Conservation (phyloP, 1,140 invertebrate species). For the Drosophila pallidifrons region DNA sequence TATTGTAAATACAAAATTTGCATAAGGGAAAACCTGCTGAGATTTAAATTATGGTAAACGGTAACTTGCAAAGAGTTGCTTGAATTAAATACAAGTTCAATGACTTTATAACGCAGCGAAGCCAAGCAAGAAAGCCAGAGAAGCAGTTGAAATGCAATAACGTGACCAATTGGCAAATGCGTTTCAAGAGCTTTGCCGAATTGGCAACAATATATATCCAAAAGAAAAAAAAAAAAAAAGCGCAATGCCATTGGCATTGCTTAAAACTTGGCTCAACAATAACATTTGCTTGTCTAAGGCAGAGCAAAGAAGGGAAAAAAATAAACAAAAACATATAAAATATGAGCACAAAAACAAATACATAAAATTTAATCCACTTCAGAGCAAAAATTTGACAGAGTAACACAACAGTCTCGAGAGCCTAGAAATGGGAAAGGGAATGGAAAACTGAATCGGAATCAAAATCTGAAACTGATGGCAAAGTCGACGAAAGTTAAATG, state of each 20-base stretch:
- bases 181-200: conserved; percentile 55
- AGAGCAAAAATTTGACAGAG: conserved; percentile 32
- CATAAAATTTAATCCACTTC: conserved; percentile 77
- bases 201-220: conserved; percentile 75
- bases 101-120: conserved; percentile 47
- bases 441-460: neutral
- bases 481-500: conserved; percentile 5
- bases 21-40: conserved; percentile 17
- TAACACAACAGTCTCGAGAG: neutral
- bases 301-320: neutral
- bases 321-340: conserved; percentile 16
- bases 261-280: conserved; percentile 48
- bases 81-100: conserved; percentile 52
- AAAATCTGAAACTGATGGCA: neutral
- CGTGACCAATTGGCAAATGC: conserved; percentile 51
- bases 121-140: conserved; percentile 18
- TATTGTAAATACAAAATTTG: neutral
- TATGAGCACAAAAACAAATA: conserved; percentile 54
- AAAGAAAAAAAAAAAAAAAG: conserved; percentile 11
- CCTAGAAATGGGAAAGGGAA: too few relatives aligned
- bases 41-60: conserved; percentile 44
- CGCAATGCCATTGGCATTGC: conserved; percentile 48
- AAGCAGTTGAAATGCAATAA: conserved; percentile 60
- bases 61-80: conserved; percentile 7
- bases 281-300: conserved; percentile 34